These are phyloP conservation scores for Diorhabda elongata DNA, from an alignment of 1,140 invertebrate species.

Conservation along the genomic window DNA sequence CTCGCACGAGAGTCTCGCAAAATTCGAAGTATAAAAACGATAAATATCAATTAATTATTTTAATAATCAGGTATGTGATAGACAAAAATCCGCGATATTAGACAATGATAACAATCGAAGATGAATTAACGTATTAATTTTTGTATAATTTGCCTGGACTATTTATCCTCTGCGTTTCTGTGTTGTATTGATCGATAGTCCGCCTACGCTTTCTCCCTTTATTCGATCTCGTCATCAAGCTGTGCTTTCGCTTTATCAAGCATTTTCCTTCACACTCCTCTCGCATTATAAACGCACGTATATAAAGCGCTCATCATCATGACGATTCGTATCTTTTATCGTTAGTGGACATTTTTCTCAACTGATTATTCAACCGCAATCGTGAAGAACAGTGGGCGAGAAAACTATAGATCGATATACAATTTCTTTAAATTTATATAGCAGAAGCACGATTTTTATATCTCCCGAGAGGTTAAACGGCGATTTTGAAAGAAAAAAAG, in stretches of 20 bases:
- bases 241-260: slow-evolving; percentile 17
- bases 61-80: neutral
- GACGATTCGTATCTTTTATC: neutral
- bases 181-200: slow-evolving; percentile 18
- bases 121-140: too few species aligned
- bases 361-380: neutral
- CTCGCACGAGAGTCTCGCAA: neutral
- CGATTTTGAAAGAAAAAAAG: too few species aligned
- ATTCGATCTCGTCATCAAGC: slow-evolving; percentile 6
- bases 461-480: too few species aligned
- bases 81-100: neutral
- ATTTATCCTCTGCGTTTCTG: slow-evolving; percentile 16
- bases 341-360: neutral
- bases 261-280: slow-evolving; percentile 7
- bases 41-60: neutral
- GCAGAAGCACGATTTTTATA: too few species aligned
- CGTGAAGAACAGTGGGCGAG: neutral
- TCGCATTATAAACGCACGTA: neutral
- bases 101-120: too few species aligned
- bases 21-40: neutral
- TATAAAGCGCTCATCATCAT: neutral
- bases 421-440: neutral
- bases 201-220: slow-evolving; percentile 14
- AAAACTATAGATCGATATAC: neutral
- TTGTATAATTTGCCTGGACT: too few species aligned